Base-by-base conservation (phyloP, 1,140 invertebrate species). In the Nylanderia fulva region DNA sequence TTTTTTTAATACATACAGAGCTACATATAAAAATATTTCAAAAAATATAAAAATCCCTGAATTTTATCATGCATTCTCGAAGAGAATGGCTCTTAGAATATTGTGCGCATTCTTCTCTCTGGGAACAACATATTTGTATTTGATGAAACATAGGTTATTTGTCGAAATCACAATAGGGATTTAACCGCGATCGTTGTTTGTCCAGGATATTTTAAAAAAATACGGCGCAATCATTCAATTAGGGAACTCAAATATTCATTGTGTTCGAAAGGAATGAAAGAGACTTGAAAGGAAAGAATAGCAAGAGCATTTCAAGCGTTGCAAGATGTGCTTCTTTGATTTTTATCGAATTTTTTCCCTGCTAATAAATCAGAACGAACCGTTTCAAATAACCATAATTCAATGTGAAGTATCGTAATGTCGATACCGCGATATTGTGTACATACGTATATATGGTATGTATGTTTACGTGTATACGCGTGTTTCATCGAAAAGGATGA, bases 321-420 rank as follows among this genome's bases (percentile, higher is more conserved):
- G 8, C 5, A 24, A 29, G 7, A n/a, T 42, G 29, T 24, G 68
- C 6, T 15, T 2, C 45, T 79, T 56, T 66, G 27, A 79, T 18
- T 36, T 48, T 48, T 27, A 56, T 69, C 15, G 21, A 54, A 13
- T 60, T 69, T 5, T 58, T 42, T 24, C 11, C 18, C 9, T 27
- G 18, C 13, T 58, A 63, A 63, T 77, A 71, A 80, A 80, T 76
- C 52, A 45, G 24, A 58, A 48, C 21, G 4, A 18, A 29, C 18
- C 27, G 8, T 36, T 33, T 39, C 42, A n/a, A 18, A 69, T 80
- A 76, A 48, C 9, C 33, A 45, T 72, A 45, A 52, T 52, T 71
- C 9, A 29, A 21, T 0, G 18, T n/a, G 36, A 56, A 42, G 13
- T 33, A 69, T 54, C n/a, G 64, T 48, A 63, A 76, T 24, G 39